phyloP scores from a whole-genome alignment of 2,888 invertebrate genomes.

The Syritta pipiens region DNA sequence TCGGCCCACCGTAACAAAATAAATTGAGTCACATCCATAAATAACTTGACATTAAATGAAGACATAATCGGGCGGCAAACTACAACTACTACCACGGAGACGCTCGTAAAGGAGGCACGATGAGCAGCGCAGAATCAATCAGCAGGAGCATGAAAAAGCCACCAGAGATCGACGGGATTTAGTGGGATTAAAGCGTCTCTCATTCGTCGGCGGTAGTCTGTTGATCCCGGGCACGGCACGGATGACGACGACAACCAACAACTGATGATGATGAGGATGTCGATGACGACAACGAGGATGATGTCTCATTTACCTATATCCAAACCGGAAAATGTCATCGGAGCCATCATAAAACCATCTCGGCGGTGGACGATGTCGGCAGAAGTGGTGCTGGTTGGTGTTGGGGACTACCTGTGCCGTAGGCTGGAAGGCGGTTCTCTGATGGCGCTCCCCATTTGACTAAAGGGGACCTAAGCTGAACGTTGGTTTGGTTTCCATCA shows the following conservation, averaged over 20 bases:
- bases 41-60: conserved; percentile 68
- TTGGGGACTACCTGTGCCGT: too few species aligned
- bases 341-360: conserved; percentile 68
- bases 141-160: conserved; percentile 10
- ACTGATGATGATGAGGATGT: too few species aligned
- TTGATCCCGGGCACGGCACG: conserved; percentile 14
- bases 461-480: conserved; percentile 37
- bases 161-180: conserved; percentile 38
- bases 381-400: too few species aligned
- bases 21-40: conserved; percentile 68
- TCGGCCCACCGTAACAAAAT: conserved; percentile 14
- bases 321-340: conserved; percentile 69
- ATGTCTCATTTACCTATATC: conserved; percentile 70
- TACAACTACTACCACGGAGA: conserved; percentile 41
- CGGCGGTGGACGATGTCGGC: conserved; percentile 30
- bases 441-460: conserved; percentile 48
- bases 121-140: conserved; percentile 48
- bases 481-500: conserved; percentile 45
- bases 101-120: conserved; percentile 3
- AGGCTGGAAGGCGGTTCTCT: neutral
- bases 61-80: conserved; percentile 68
- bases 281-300: conserved; percentile 29
- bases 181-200: conserved; percentile 61
- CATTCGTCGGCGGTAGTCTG: conserved; percentile 19
- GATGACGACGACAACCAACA: neutral